Conservation (phyloP, 2,888 invertebrate genomes). For the Keiferia lycopersicella region DNA sequence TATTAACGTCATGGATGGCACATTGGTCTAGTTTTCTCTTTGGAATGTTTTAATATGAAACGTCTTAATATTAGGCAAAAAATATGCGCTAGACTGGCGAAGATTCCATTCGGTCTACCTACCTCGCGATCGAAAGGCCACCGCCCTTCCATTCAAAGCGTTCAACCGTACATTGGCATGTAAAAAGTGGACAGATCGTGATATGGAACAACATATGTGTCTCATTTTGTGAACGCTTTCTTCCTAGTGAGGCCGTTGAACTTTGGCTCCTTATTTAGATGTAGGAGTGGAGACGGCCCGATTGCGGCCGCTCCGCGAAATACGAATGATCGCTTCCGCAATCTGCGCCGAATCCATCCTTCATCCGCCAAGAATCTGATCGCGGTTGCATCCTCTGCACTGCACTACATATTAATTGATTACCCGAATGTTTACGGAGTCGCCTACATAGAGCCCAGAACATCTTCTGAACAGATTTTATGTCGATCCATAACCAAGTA, state of each 20-base stretch:
- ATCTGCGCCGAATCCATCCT: slow-evolving; percentile 52
- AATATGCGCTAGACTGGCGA: neutral
- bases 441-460: too few species aligned
- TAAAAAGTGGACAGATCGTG: slow-evolving; percentile 37
- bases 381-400: neutral
- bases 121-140: neutral
- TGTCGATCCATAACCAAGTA: too few species aligned
- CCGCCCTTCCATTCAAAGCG: slow-evolving; percentile 1
- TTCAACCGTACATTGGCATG: slow-evolving; percentile 3
- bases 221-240: slow-evolving; percentile 51
- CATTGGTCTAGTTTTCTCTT: slow-evolving; percentile 10
- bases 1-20: slow-evolving; percentile 6
- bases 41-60: neutral
- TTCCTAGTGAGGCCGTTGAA: slow-evolving; percentile 73
- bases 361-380: slow-evolving; percentile 31
- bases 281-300: slow-evolving; percentile 75
- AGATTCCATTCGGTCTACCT: neutral
- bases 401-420: neutral
- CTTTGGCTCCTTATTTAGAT: slow-evolving; percentile 81
- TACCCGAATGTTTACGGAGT: neutral
- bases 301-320: slow-evolving; percentile 66
- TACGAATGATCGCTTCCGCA: slow-evolving; percentile 70
- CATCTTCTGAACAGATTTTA: too few species aligned
- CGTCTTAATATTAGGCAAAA: slow-evolving; percentile 5
- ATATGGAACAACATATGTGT: slow-evolving; percentile 49